Base-by-base conservation (phyloP, 2,888 invertebrate genomes). In the Microplitis manilae region DNA sequence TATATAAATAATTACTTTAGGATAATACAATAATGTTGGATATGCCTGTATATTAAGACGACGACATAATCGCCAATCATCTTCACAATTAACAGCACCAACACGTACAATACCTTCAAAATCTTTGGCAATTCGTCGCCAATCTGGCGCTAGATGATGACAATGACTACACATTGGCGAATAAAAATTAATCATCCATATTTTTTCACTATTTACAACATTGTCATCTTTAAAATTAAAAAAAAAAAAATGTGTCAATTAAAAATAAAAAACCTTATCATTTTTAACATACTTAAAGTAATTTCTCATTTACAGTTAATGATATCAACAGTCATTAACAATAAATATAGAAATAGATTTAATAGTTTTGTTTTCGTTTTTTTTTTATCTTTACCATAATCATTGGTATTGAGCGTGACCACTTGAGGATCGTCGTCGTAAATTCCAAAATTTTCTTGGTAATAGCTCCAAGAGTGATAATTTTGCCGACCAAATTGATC, bases 181-280 rank as follows among this genome's bases (percentile, higher is more conserved):
- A 90, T 97, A 97, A 88, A 95, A 97, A 90, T 97, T 97, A 78
- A 97, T 92, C 87, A 97, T 96, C 94, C 96, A 95, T 41, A 94
- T 92, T 79, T 94, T 95, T 73, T 93, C 93, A 50, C 92, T 92
- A 79, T 91, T 90, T 76, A 90, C 79, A 61, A 91, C 87, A 82
- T 90, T 91, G 71, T 91, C 86, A 82, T 91, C 91, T 92, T 80
- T 59, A 87, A 86, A 80, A 78, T 67, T 62, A 77, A 78, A 76
- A 65, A n/a, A n/a, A n/a, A 64, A 74, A 64, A 65, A 13, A 5
- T 40, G 5, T 20, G 59, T n/a, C 20, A 38, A 68, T 61, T 50
- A 6, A 68, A 64, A 64, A 74, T 74, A 40, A 73, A 13, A 6
- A 70, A 73, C 20, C 62, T 50, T 77, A 30, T 76, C 59, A 38